phyloP scores from a whole-genome alignment of 2,888 invertebrate species.

The Branchinecta sandiegonensis region DNA sequence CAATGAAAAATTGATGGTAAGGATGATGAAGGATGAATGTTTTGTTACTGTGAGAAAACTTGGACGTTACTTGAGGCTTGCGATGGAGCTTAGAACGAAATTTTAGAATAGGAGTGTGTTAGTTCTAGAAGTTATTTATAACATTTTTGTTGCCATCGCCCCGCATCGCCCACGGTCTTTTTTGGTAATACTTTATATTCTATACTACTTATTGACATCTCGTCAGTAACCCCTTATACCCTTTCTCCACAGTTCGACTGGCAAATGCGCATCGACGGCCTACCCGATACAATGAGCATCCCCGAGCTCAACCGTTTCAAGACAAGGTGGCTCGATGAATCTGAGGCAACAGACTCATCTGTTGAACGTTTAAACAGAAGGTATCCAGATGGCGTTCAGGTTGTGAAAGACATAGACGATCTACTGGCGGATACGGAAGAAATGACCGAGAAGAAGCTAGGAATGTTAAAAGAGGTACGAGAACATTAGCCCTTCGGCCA shows the following conservation, averaged over 20 bases:
- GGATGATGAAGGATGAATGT: no score
- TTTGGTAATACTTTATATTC: background rate
- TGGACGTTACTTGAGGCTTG: no score
- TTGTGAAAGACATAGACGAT: constrained; percentile 22
- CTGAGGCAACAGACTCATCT: constrained; percentile 17
- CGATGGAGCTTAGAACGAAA: no score
- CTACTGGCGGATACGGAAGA: constrained; percentile 20
- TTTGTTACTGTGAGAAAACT: no score
- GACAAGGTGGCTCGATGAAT: constrained; percentile 21
- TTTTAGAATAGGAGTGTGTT: no score
- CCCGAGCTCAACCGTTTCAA: constrained; percentile 23
- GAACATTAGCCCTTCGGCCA: no score
- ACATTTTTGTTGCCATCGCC: background rate
- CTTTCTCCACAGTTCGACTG: constrained; percentile 19
- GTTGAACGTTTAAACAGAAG: constrained; percentile 14
- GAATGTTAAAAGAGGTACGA: background rate
- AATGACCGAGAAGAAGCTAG: background rate
- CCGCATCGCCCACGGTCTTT: background rate
- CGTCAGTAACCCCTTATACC: background rate
- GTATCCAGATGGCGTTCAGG: constrained; percentile 20
- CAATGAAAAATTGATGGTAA: no score
- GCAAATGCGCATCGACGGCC: constrained; percentile 22
- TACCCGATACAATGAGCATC: constrained; percentile 21
- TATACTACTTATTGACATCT: background rate
- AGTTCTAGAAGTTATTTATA: no score